phyloP scores from a whole-genome alignment of 1,140 invertebrate species.

The Harpegnathos saltator region DNA sequence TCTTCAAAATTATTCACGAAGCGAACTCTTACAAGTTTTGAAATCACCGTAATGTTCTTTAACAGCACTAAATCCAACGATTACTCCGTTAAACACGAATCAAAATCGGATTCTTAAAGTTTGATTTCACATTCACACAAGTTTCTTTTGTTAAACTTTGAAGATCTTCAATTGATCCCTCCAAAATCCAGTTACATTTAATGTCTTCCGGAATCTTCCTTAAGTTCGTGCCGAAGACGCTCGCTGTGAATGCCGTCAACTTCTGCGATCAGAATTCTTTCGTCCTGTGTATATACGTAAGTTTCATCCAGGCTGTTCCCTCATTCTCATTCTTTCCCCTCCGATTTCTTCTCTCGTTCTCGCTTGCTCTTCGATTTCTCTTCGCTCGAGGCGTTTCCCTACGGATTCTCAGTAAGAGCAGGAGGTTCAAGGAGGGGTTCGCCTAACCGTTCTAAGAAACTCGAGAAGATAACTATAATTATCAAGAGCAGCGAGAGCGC shows the following conservation, averaged over 20 bases:
- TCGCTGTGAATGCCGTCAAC: not conserved
- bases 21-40: not conserved
- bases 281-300: conserved; percentile 71
- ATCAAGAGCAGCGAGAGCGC: conserved; percentile 55
- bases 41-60: not conserved
- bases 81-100: not conserved
- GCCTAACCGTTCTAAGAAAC: conserved; percentile 80
- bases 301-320: conserved; percentile 68
- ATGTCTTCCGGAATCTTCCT: not conserved
- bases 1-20: conserved; percentile 30
- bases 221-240: not conserved
- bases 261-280: conserved; percentile 75
- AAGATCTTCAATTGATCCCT: not conserved
- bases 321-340: conserved; percentile 66
- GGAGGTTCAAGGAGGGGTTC: conserved; percentile 73
- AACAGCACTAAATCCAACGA: not conserved
- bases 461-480: conserved; percentile 81
- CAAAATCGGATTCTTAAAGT: not conserved
- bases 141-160: not conserved
- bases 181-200: not conserved
- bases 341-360: conserved; percentile 70
- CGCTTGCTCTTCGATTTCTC: conserved; percentile 53
- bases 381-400: conserved; percentile 69
- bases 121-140: no score
- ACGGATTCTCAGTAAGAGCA: conserved; percentile 77